A percentile compares a stretch with the other conserved stretches of the same genome.
Conservation (phyloP, 1,140 invertebrate genomes). For the Ips typographus region DNA sequence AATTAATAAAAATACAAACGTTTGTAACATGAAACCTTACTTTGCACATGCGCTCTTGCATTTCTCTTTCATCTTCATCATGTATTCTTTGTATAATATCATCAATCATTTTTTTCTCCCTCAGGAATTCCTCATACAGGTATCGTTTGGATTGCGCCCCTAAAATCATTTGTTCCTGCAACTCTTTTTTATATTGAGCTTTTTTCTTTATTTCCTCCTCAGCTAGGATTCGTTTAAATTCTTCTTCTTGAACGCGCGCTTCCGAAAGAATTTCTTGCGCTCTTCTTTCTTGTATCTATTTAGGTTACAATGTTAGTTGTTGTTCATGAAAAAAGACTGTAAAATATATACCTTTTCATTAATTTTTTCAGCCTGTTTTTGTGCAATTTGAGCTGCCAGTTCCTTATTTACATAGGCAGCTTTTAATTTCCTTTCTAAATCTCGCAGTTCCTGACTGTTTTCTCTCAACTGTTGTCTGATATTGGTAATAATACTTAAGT, state of each 20-base stretch:
- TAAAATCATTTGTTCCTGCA: slow-evolving; percentile 52
- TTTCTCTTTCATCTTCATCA: slow-evolving; percentile 50
- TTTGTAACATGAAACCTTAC: background rate
- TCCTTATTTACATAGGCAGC: slow-evolving; percentile 52
- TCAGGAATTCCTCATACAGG: slow-evolving; percentile 52
- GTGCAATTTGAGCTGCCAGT: slow-evolving; percentile 50
- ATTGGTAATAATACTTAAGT: slow-evolving; percentile 9
- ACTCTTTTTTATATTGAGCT: slow-evolving; percentile 46
- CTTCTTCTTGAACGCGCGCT: slow-evolving; percentile 38
- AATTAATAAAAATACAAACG: slow-evolving; percentile 6
- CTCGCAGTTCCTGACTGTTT: slow-evolving; percentile 50
- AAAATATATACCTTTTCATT: slow-evolving; percentile 39
- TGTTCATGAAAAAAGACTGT: slow-evolving; percentile 7
- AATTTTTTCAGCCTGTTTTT: slow-evolving; percentile 48
- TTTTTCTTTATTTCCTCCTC: slow-evolving; percentile 47
- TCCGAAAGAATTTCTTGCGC: slow-evolving; percentile 33
- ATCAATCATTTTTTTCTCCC: slow-evolving; percentile 53
- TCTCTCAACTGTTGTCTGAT: slow-evolving; percentile 42
- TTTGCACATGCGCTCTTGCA: slow-evolving; percentile 47
- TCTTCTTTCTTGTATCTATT: slow-evolving; percentile 37
- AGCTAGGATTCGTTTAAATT: slow-evolving; percentile 35
- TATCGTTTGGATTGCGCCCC: slow-evolving; percentile 47
- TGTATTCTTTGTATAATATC: slow-evolving; percentile 51
- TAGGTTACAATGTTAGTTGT: background rate
- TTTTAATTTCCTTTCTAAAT: slow-evolving; percentile 50